Evolutionary conservation across 2,888 invertebrate species (phyloP).

Genomic region (Trilocha varians): DNA sequence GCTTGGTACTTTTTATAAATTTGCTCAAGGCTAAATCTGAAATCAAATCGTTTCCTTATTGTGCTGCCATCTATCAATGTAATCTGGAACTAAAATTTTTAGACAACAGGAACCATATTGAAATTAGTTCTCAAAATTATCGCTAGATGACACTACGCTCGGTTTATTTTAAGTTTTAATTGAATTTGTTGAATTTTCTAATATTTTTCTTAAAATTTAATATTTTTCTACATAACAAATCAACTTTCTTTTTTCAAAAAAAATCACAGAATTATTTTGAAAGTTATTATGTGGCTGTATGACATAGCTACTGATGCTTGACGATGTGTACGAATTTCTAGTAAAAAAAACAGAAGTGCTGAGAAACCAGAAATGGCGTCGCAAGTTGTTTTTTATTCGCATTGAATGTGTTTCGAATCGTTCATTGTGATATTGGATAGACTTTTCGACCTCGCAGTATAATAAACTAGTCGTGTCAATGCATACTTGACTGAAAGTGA

Average conservation of each 20-base stretch:
- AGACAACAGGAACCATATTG: no score
- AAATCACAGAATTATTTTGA: no score
- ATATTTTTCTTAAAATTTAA: no score
- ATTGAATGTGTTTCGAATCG: conserved; percentile 56
- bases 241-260: no score
- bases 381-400: conserved; percentile 67
- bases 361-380: conserved; percentile 68
- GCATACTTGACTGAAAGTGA: conserved; percentile 48
- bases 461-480: conserved; percentile 29
- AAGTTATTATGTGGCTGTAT: conserved; percentile 23
- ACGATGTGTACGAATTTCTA: conserved; percentile 30
- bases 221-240: no score
- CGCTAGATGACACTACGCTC: conserved; percentile 1
- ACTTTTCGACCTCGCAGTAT: conserved; percentile 31
- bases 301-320: conserved; percentile 20
- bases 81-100: no score
- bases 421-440: conserved; percentile 30
- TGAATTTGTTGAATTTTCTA: no score
- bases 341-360: conserved; percentile 41
- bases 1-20: background rate
- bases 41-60: background rate
- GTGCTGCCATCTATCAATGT: background rate
- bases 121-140: background rate
- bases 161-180: no score
- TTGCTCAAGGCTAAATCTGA: background rate